A percentile compares a stretch with the other conserved stretches of the same genome.
Conservation (phyloP, 2,113 vertebrate species). For the Ursus arctos region DNA sequence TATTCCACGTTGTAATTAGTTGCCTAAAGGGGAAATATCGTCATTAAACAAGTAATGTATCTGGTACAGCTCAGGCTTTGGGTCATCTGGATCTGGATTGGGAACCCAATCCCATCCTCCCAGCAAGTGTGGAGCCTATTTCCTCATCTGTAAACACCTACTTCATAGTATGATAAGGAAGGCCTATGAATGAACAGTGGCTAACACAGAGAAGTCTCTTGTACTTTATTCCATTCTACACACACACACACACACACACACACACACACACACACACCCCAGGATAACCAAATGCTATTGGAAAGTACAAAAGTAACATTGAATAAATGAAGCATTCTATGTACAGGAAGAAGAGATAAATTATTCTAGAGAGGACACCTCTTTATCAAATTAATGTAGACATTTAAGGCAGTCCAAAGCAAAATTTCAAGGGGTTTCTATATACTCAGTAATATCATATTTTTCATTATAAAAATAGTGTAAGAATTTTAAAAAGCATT, state of each 20-base stretch:
- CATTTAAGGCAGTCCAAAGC: background rate
- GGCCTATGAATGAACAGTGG: background rate
- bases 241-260: background rate
- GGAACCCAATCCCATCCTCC: background rate
- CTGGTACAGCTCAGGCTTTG: background rate
- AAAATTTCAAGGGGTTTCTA: slow-evolving; percentile 18
- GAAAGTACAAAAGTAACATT: background rate
- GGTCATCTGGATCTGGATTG: background rate
- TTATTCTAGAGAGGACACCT: slow-evolving; percentile 29
- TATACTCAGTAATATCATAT: background rate
- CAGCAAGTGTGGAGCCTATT: background rate
- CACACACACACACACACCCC: background rate
- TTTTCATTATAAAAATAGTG: background rate
- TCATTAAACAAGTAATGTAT: background rate
- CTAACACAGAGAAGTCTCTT: background rate
- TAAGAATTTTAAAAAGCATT: background rate
- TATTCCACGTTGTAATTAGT: background rate
- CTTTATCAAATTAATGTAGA: background rate
- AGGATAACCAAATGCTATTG: background rate
- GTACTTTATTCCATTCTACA: background rate
- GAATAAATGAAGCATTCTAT: background rate
- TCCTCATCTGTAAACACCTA: background rate
- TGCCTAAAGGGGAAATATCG: background rate
- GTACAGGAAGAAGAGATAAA: background rate
- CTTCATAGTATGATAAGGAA: background rate